Conservation (phyloP, 2,113 vertebrate species). For the Actinemys pallida region DNA sequence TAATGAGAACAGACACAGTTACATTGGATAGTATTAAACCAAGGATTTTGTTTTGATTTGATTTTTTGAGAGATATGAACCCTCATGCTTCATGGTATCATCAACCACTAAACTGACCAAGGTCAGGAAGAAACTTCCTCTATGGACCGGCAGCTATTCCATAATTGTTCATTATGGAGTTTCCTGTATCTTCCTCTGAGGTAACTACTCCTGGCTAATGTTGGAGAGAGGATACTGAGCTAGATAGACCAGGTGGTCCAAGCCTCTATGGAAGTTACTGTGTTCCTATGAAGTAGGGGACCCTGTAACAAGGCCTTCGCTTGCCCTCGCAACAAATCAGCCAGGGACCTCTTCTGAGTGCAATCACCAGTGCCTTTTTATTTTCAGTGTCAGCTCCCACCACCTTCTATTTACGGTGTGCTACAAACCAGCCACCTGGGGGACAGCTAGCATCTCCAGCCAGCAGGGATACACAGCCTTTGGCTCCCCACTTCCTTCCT, state of each 20-base stretch:
- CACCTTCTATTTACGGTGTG: too few relatives aligned
- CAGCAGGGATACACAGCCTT: too few relatives aligned
- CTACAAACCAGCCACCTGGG: too few relatives aligned
- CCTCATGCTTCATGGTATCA: neutral
- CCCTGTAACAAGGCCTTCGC: too few relatives aligned
- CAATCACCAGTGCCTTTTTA: too few relatives aligned
- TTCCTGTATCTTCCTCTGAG: neutral
- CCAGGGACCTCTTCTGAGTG: too few relatives aligned
- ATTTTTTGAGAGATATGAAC: neutral
- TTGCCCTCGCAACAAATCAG: too few relatives aligned
- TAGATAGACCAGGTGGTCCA: neutral
- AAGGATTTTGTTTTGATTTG: neutral
- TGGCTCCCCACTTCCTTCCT: too few relatives aligned
- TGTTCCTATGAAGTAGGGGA: neutral
- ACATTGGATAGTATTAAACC: accelerated
- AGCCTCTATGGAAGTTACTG: neutral
- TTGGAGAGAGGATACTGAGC: neutral
- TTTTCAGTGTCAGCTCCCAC: too few relatives aligned
- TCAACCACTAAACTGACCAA: neutral
- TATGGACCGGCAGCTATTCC: neutral
- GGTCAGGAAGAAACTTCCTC: neutral
- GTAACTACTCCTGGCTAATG: neutral
- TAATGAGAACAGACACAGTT: neutral
- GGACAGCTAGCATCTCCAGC: too few relatives aligned
- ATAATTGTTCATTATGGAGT: neutral